These are phyloP conservation scores for Pristiophorus japonicus DNA, from an alignment of 2,113 vertebrate species.

Conservation along the genomic window DNA sequence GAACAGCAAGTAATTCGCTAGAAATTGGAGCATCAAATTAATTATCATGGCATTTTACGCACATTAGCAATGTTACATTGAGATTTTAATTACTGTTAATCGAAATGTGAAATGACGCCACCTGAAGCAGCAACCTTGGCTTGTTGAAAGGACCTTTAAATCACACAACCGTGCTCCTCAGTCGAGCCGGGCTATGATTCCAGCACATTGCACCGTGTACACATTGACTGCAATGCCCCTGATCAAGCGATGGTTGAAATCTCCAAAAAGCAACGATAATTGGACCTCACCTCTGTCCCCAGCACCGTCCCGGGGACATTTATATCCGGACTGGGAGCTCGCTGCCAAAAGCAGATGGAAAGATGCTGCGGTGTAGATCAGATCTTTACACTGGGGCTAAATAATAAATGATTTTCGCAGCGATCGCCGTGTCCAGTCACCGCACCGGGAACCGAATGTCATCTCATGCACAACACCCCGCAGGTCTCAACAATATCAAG, in stretches of 20 bases:
- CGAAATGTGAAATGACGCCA: neutral
- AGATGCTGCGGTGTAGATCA: neutral
- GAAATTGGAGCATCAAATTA: neutral
- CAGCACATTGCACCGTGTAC: neutral
- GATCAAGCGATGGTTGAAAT: neutral
- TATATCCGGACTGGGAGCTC: too few relatives aligned
- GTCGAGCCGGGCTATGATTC: neutral
- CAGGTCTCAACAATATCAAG: neutral
- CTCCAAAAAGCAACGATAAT: too few relatives aligned
- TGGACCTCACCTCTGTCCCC: neutral
- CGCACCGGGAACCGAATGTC: neutral
- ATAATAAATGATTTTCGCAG: neutral
- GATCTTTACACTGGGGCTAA: neutral
- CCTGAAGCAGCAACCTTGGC: neutral
- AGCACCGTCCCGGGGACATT: neutral
- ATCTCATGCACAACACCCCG: neutral
- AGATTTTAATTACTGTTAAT: neutral
- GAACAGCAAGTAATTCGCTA: neutral
- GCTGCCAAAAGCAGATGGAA: too few relatives aligned
- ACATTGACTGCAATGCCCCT: neutral
- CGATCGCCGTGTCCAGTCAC: neutral
- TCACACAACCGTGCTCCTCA: too few relatives aligned
- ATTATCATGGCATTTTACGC: neutral
- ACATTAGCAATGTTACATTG: neutral
- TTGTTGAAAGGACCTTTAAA: neutral